These are phyloP conservation scores for Habroteleia sp. DNA, from an alignment of 2,888 invertebrate species.

Conservation along the genomic window DNA sequence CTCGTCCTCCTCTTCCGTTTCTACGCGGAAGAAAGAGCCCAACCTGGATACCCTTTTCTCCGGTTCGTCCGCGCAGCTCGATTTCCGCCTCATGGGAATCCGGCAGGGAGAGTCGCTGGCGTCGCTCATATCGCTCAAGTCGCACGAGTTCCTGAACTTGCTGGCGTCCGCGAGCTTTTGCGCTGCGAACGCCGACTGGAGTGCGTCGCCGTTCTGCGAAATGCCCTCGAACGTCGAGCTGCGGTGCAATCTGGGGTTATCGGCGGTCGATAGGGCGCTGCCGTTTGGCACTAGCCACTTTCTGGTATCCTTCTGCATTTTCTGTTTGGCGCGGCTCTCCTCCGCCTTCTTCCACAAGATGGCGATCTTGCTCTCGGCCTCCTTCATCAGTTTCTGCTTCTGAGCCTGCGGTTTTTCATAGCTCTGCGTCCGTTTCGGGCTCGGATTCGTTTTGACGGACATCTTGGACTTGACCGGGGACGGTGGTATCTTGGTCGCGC, in stretches of 20 bases:
- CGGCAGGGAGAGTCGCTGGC: slow-evolving; percentile 71
- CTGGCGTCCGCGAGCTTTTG: slow-evolving; percentile 54
- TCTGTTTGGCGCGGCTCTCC: slow-evolving; percentile 84
- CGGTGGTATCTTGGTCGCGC: slow-evolving; percentile 57
- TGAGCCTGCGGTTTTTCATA: slow-evolving; percentile 53
- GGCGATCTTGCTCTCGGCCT: slow-evolving; percentile 90
- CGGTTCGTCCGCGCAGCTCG: slow-evolving; percentile 70
- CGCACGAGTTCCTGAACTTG: slow-evolving; percentile 76
- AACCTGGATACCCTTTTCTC: slow-evolving; percentile 59
- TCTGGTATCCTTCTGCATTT: slow-evolving; percentile 83
- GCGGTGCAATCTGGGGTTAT: slow-evolving; percentile 80
- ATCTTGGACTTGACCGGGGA: slow-evolving; percentile 38
- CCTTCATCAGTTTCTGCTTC: slow-evolving; percentile 82
- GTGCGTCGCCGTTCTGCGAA: slow-evolving; percentile 51
- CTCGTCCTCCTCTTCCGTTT: slow-evolving; percentile 45
- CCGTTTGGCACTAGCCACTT: slow-evolving; percentile 81
- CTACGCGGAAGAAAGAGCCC: slow-evolving; percentile 52
- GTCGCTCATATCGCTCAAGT: slow-evolving; percentile 72
- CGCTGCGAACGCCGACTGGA: slow-evolving; percentile 1
- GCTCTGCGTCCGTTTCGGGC: slow-evolving; percentile 66
- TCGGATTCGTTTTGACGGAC: slow-evolving; percentile 7
- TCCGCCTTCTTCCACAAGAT: slow-evolving; percentile 91
- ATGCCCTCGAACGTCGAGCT: slow-evolving; percentile 86
- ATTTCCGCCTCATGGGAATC: slow-evolving; percentile 70
- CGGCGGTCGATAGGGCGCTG: slow-evolving; percentile 37